A percentile compares a stretch with the other conserved stretches of the same genome.
phyloP scores from a whole-genome alignment of 2,113 vertebrate genomes.

The Smithornis capensis region DNA sequence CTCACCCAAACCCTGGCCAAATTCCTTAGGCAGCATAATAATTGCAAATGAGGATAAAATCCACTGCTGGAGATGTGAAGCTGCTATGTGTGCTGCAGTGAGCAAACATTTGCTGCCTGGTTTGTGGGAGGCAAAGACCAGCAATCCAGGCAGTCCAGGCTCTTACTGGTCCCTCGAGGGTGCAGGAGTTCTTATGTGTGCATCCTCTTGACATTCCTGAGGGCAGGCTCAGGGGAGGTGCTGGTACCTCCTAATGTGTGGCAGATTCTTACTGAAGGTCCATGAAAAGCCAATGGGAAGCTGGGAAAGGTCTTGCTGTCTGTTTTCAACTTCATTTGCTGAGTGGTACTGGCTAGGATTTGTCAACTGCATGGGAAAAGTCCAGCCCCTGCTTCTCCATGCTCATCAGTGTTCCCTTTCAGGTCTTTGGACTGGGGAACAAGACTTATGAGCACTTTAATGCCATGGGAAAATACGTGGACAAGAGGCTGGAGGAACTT shows the following conservation, averaged over 20 bases:
- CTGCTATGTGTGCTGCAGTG: background rate
- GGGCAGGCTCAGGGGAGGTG: background rate
- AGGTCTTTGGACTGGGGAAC: slow-evolving; percentile 97
- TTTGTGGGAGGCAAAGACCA: background rate
- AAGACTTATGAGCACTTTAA: slow-evolving; percentile 99
- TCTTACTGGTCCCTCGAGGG: background rate
- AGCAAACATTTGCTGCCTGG: background rate
- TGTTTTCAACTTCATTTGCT: background rate
- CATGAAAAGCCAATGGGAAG: background rate
- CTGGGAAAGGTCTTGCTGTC: background rate
- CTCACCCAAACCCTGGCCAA: background rate
- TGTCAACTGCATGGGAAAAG: background rate
- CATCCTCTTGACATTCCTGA: background rate
- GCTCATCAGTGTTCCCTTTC: background rate
- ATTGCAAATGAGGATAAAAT: background rate
- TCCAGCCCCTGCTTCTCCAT: background rate
- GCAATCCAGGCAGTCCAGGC: background rate
- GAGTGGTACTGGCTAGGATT: background rate
- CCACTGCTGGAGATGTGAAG: background rate
- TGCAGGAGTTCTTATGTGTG: background rate
- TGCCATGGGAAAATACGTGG: slow-evolving; percentile 94
- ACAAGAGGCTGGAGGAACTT: slow-evolving; percentile 90
- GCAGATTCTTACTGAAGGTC: background rate
- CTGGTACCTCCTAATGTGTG: background rate
- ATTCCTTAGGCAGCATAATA: background rate